These are phyloP conservation scores for Emydura subglobosa DNA, from an alignment of 2,113 vertebrate genomes.

Conservation along the genomic window DNA sequence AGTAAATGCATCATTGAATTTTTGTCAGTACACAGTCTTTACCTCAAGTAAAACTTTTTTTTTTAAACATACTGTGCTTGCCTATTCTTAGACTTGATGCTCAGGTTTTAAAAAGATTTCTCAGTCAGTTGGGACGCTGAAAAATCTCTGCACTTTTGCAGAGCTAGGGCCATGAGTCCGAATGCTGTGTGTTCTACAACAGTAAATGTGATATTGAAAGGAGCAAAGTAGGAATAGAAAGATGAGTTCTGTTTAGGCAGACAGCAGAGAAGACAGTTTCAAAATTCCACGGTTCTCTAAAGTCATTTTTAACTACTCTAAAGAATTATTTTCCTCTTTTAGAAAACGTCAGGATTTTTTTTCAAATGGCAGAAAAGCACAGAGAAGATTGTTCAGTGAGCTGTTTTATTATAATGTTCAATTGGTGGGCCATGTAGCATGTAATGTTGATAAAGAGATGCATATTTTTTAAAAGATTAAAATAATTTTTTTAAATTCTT, in stretches of 20 bases:
- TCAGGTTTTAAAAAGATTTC: background rate
- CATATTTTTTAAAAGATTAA: too few relatives aligned
- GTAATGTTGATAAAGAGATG: background rate
- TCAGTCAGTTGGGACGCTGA: background rate
- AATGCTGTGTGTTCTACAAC: background rate
- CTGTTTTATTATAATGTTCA: background rate
- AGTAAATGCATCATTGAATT: background rate
- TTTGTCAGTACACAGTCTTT: background rate
- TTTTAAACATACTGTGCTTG: background rate
- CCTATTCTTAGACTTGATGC: background rate
- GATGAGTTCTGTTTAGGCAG: background rate
- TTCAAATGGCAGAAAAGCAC: background rate
- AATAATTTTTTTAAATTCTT: background rate
- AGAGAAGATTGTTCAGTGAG: background rate
- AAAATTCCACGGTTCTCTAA: background rate
- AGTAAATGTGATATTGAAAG: background rate
- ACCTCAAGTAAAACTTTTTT: background rate
- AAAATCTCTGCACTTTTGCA: background rate
- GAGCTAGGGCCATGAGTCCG: background rate
- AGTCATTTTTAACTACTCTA: background rate
- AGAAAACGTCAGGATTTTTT: background rate
- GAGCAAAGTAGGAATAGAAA: background rate
- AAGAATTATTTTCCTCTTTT: background rate
- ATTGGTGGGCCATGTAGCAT: background rate
- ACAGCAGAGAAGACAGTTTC: background rate